Evolutionary conservation across 1,140 invertebrate species (phyloP).

Genomic region (Globodera ellingtonae): DNA sequence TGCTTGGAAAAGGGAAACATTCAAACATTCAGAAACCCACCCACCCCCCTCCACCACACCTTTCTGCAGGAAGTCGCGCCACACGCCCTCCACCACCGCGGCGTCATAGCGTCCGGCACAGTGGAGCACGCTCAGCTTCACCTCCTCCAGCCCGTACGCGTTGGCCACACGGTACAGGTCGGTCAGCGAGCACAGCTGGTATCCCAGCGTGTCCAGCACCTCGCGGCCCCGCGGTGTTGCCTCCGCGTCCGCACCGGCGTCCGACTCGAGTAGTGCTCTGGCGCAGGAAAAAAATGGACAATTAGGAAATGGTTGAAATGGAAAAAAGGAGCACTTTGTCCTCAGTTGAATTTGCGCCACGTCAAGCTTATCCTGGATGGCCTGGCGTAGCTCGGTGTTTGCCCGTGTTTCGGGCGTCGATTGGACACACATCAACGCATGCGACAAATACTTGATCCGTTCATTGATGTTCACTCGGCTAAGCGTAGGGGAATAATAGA

Average conservation of each 20-base stretch:
- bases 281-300: background rate
- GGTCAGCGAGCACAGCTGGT: constrained; percentile 34
- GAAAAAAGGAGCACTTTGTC: constrained; percentile 33
- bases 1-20: background rate
- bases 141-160: constrained; percentile 68
- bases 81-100: constrained; percentile 69
- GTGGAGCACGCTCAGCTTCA: constrained; percentile 70
- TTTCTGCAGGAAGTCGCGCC: constrained; percentile 70
- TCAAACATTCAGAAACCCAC: background rate
- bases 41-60: constrained; percentile 62
- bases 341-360: constrained; percentile 63
- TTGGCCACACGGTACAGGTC: constrained; percentile 72
- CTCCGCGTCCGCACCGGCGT: background rate
- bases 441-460: constrained; percentile 84
- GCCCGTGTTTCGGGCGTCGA: constrained; percentile 69
- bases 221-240: constrained; percentile 13
- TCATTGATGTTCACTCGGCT: constrained; percentile 65
- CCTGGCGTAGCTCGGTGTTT: constrained; percentile 81
- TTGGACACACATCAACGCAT: constrained; percentile 82
- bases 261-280: constrained; percentile 8
- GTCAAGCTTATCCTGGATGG: constrained; percentile 90
- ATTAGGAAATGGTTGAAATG: constrained; percentile 7
- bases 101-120: constrained; percentile 69
- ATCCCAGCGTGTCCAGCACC: constrained; percentile 30
- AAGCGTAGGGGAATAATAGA: background rate